Evolutionary conservation across 2,113 vertebrate genomes (phyloP), one percentile per base, ranked within the genome.

Genomic region (Beaufortia kweichowensis): DNA sequence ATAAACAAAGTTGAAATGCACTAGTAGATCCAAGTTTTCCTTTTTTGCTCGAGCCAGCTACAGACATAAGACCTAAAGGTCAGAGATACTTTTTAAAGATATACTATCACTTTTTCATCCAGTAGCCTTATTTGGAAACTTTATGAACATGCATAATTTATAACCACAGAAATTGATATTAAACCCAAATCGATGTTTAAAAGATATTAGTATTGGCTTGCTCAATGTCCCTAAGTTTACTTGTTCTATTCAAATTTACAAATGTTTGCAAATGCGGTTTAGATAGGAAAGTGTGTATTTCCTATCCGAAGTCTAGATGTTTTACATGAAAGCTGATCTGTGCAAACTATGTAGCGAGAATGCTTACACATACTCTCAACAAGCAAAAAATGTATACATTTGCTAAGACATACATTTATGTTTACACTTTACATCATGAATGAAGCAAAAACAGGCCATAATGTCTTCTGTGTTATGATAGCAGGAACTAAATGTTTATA

Each of bases 1-100:
- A 82, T 23, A 46, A 28, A 86, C 83, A 82, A 72, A 53, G 57
- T 23, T 71, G 82, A 83, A 85, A 83, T 83, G 81, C n/a, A 46
- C 79, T 15, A 4, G 19, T 48, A 66, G 41, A 17, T 46, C 43
- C 43, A 64, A 17, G 11, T 1, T 53, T 50, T 50, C 50, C 4
- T 29, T n/a, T 29, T 74, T 46, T 43, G 76, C 28, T 57, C 10
- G 29, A n/a, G 31, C 53, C 55, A 60, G 67, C 28, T 21, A 35
- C 43, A 50, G 53, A 56, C 41, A 24, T 53, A 61, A 69, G 66
- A 29, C 59, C 46, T 61, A 68, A 64, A 73, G 77, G 63, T 72
- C 68, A 68, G 4, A 67, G 60, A 48, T 24, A 26, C 66, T 53
- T 17, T 75, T 70, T 80, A 33, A 83, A 41, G 64, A n/a, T n/a